Percentiles rank a stretch among this genome's conserved stretches.
Evolutionary conservation across 2,797 vertebrate genomes (phyloP).

Genomic region (Acanthis flammea): DNA sequence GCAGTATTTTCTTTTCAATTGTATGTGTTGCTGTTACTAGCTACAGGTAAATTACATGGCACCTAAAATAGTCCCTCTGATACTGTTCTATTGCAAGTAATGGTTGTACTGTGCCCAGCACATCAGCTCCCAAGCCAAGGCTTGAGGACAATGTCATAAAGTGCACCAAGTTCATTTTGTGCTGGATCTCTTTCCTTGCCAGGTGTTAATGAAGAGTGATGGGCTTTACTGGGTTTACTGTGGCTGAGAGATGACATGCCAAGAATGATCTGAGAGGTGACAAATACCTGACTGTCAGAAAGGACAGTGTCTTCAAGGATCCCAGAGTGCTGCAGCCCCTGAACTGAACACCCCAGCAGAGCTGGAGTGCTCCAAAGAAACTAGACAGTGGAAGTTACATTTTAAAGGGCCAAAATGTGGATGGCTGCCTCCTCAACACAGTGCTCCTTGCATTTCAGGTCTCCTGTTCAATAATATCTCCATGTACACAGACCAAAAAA

Average conservation of each 20-base stretch:
- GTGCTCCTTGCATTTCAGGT: not conserved
- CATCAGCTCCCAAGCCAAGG: not conserved
- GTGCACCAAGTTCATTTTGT: not conserved
- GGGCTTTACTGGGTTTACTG: not conserved
- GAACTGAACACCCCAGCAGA: not conserved
- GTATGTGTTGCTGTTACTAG: not conserved
- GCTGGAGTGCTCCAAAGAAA: not conserved
- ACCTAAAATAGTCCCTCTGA: not conserved
- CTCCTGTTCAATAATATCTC: not conserved
- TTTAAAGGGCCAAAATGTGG: not conserved
- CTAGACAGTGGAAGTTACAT: not conserved
- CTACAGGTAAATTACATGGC: not conserved
- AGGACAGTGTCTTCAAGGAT: not conserved
- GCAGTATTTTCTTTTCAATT: not conserved
- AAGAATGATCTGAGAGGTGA: not conserved
- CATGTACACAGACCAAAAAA: not conserved
- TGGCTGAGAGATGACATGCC: not conserved
- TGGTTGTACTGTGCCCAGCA: not conserved
- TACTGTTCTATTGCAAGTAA: not conserved
- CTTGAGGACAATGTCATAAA: not conserved
- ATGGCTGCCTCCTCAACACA: not conserved
- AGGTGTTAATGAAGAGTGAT: not conserved
- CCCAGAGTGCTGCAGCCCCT: not conserved
- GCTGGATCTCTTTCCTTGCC: not conserved
- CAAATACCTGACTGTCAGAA: not conserved